Conservation (phyloP, 2,888 invertebrate genomes). For the Cheilosia urbana region DNA sequence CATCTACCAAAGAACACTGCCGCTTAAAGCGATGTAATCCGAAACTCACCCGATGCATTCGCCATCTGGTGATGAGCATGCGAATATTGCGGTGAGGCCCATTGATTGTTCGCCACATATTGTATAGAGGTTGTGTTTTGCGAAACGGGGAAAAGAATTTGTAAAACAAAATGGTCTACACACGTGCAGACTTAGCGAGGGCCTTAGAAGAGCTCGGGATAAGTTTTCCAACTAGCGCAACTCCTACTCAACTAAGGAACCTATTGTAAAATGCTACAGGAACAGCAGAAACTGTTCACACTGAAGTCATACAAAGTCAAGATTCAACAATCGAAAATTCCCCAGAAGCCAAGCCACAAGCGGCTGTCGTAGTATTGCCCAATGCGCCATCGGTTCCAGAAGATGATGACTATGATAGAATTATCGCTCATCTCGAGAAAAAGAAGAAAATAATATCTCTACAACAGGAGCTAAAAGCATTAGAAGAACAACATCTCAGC, state of each 20-base stretch:
- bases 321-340: no score
- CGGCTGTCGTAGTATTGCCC: neutral
- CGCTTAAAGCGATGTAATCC: no score
- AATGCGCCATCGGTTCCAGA: slow-evolving; percentile 1
- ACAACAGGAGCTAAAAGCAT: slow-evolving; percentile 1
- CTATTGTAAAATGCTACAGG: neutral
- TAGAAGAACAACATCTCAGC: slow-evolving; percentile 6
- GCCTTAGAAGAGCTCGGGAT: neutral
- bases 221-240: neutral
- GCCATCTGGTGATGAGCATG: no score
- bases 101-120: no score
- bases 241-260: neutral
- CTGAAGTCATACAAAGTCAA: neutral
- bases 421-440: neutral
- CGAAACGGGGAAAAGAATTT: neutral
- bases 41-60: no score
- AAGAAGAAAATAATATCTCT: slow-evolving; percentile 17
- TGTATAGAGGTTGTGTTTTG: no score
- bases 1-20: no score
- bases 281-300: neutral
- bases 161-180: neutral
- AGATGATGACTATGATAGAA: slow-evolving; percentile 4
- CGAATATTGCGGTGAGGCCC: no score
- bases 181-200: neutral
- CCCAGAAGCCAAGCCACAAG: neutral